A percentile compares a stretch with the other conserved stretches of the same genome.
Evolutionary conservation across 2,797 vertebrate species (phyloP).

Genomic region (Tenualosa thibaudeaui): DNA sequence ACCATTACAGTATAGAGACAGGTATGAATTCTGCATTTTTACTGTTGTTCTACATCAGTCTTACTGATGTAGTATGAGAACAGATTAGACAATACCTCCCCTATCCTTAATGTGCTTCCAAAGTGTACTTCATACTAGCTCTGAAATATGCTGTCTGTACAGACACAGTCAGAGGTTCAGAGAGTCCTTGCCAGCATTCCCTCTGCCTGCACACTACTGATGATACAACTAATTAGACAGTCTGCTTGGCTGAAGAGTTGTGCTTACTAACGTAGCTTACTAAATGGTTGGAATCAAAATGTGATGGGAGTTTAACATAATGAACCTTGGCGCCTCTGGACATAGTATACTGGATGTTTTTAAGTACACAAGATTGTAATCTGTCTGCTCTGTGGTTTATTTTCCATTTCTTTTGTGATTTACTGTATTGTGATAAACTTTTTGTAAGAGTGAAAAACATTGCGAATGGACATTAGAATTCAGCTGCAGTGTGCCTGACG

Average conservation of each 20-base stretch:
- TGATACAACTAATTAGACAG: too few relatives aligned
- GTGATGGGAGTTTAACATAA: too few relatives aligned
- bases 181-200: too few relatives aligned
- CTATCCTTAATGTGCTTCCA: background rate
- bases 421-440: slow-evolving; percentile 1
- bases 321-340: too few relatives aligned
- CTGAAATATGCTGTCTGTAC: background rate
- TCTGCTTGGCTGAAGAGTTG: too few relatives aligned
- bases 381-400: background rate
- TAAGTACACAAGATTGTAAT: background rate
- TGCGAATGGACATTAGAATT: slow-evolving; percentile 30
- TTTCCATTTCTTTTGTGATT: background rate
- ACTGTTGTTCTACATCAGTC: background rate
- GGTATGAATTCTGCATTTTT: slow-evolving; percentile 64
- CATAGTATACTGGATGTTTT: background rate
- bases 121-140: background rate
- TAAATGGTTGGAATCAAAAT: too few relatives aligned
- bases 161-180: background rate
- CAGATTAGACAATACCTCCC: background rate
- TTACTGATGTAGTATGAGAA: background rate
- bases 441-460: slow-evolving; percentile 42
- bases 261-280: too few relatives aligned
- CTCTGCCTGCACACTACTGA: too few relatives aligned
- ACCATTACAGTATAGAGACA: slow-evolving; percentile 69
- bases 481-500: background rate